Percentiles rank a stretch among this genome's conserved stretches.
Conservation (phyloP, 2,113 vertebrate species). For the Clarias macrocephalus region DNA sequence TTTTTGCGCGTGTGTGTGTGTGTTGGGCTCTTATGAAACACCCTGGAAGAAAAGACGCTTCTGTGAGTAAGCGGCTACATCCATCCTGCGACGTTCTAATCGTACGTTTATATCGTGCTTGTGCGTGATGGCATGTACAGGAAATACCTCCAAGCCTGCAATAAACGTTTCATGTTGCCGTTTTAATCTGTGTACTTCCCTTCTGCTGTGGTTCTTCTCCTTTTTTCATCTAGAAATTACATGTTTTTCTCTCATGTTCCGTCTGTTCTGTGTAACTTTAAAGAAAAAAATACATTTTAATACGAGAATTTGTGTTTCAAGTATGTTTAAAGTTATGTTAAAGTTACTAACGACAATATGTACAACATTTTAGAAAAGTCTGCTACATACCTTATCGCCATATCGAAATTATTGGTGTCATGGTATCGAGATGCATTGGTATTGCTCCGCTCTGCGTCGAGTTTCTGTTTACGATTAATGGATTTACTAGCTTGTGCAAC, state of each 20-base stretch:
- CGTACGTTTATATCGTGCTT: conserved; percentile 85
- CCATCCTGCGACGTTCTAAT: conserved; percentile 82
- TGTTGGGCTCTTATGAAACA: conserved; percentile 72
- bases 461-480: neutral
- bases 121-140: conserved; percentile 93
- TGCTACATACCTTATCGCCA: neutral
- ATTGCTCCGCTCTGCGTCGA: neutral
- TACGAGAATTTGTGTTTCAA: neutral
- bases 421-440: neutral
- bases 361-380: neutral
- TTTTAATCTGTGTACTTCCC: neutral
- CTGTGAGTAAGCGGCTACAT: conserved; percentile 81
- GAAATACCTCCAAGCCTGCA: conserved; percentile 83
- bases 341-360: neutral
- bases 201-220: neutral
- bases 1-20: too few species aligned
- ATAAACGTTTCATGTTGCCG: conserved; percentile 85
- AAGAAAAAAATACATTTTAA: neutral
- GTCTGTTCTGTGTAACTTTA: neutral
- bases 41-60: conserved; percentile 76
- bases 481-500: neutral
- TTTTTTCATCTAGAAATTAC: neutral
- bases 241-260: neutral
- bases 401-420: neutral
- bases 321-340: neutral